These are phyloP conservation scores for Panthera tigris DNA, from an alignment of 2,113 vertebrate genomes.

Conservation along the genomic window DNA sequence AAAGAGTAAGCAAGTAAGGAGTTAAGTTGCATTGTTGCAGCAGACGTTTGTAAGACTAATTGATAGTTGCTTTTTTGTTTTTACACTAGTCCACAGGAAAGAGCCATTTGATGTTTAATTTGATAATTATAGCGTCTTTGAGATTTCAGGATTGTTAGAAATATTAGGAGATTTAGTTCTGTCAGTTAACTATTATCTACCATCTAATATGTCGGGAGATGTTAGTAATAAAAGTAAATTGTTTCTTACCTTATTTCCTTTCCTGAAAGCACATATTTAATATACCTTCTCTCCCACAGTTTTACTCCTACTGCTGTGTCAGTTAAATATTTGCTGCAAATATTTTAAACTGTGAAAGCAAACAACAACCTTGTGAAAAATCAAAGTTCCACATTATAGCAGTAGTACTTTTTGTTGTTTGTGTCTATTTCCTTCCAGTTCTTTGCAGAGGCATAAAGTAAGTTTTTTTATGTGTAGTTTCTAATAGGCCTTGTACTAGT, in stretches of 20 bases:
- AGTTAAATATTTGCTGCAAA: conserved; percentile 9
- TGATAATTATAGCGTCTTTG: conserved; percentile 9
- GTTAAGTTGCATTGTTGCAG: neutral
- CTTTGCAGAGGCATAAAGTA: neutral
- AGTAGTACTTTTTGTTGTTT: neutral
- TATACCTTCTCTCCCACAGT: neutral
- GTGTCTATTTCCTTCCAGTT: neutral
- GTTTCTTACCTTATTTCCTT: neutral
- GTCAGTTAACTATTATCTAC: neutral
- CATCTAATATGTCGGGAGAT: neutral
- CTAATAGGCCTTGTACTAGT: neutral
- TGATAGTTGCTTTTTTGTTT: neutral
- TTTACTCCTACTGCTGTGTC: conserved; percentile 16
- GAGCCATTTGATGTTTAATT: conserved; percentile 36
- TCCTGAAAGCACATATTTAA: conserved; percentile 1
- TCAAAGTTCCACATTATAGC: neutral
- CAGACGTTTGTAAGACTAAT: neutral
- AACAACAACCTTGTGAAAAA: neutral
- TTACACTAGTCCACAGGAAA: neutral
- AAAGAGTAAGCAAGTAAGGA: neutral
- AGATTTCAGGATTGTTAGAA: conserved; percentile 50
- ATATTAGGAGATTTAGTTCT: conserved; percentile 27
- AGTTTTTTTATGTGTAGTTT: neutral
- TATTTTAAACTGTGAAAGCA: conserved; percentile 45
- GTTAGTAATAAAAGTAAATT: conserved; percentile 10